These are phyloP conservation scores for Tetropium fuscum DNA, from an alignment of 2,888 invertebrate genomes.

Conservation along the genomic window DNA sequence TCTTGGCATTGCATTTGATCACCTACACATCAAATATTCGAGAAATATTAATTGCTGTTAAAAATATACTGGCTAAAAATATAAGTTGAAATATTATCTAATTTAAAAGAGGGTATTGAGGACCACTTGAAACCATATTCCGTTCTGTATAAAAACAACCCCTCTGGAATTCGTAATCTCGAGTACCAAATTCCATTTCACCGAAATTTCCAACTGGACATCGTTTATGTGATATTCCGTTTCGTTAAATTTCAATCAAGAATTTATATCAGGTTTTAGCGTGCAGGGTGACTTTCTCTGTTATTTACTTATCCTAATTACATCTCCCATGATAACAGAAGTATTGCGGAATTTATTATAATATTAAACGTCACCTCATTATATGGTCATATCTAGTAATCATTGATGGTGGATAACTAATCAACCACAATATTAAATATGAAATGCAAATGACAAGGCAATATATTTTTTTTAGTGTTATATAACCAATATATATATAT, in stretches of 20 bases:
- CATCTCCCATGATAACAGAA: no score
- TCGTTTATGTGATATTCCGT: slow-evolving; percentile 54
- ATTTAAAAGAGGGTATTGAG: slow-evolving; percentile 36
- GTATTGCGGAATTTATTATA: no score
- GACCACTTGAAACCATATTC: slow-evolving; percentile 46
- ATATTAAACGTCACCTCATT: no score
- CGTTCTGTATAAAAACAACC: slow-evolving; percentile 45
- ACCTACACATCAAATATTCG: neutral
- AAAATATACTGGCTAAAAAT: slow-evolving; percentile 40
- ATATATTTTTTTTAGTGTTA: no score
- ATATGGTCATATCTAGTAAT: no score
- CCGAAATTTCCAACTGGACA: slow-evolving; percentile 54
- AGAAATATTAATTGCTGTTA: neutral
- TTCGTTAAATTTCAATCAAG: slow-evolving; percentile 56
- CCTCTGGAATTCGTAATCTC: slow-evolving; percentile 61
- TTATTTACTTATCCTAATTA: no score
- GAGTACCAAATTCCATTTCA: slow-evolving; percentile 59
- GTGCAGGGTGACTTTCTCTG: neutral
- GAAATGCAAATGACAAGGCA: no score
- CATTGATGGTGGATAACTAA: no score
- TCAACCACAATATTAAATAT: no score
- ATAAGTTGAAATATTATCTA: slow-evolving; percentile 38
- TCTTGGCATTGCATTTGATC: no score
- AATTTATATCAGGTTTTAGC: slow-evolving; percentile 47
- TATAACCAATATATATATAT: no score